phyloP scores from a whole-genome alignment of 1,140 invertebrate species.

The Drosophila equinoxialis region DNA sequence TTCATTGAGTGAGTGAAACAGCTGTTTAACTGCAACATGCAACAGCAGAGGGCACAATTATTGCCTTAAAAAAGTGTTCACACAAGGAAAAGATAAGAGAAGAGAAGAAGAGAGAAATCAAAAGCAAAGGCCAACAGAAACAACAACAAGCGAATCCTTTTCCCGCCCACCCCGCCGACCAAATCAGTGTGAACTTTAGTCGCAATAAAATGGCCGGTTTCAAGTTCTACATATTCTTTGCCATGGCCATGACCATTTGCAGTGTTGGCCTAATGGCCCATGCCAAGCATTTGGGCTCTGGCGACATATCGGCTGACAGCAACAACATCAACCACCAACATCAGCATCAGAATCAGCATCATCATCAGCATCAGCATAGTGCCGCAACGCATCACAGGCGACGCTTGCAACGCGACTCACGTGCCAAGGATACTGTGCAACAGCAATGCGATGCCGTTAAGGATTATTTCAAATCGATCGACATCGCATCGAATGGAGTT shows the following conservation, averaged over 20 bases:
- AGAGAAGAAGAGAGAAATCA: neutral
- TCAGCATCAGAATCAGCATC: neutral
- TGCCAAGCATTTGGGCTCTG: conserved; percentile 56
- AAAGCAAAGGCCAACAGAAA: neutral
- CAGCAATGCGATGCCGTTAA: conserved; percentile 73
- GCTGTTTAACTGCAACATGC: conserved; percentile 64
- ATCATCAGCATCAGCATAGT: conserved; percentile 61
- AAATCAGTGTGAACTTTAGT: conserved; percentile 10
- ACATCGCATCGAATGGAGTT: conserved; percentile 70
- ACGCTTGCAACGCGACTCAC: conserved; percentile 74
- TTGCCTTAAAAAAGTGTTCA: conserved; percentile 24
- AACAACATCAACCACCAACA: conserved; percentile 18
- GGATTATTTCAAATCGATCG: conserved; percentile 76
- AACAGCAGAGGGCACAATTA: conserved; percentile 15
- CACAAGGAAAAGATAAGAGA: neutral
- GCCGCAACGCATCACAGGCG: conserved; percentile 69
- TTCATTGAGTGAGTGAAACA: conserved; percentile 58
- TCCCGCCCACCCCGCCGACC: too few relatives aligned
- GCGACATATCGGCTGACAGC: conserved; percentile 30
- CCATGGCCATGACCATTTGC: conserved; percentile 56
- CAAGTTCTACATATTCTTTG: conserved; percentile 53
- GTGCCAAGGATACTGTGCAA: conserved; percentile 64
- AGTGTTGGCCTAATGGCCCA: conserved; percentile 34
- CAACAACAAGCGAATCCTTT: neutral
- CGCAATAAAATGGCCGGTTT: conserved; percentile 28